Evolutionary conservation across 2,888 invertebrate genomes (phyloP).

Genomic region (Nymphalis urticae): DNA sequence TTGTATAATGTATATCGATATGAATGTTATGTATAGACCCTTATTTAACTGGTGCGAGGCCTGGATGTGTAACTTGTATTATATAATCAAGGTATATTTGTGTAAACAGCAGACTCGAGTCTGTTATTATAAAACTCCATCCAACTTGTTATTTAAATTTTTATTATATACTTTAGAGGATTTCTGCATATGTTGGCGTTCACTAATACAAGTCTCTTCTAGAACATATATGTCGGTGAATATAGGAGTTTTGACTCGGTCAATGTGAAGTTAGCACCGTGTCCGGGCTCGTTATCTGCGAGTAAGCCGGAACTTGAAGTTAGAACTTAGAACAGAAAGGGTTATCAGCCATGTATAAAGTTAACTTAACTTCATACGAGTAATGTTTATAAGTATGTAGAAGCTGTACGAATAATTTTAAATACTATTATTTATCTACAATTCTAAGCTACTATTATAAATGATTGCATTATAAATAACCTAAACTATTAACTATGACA

Average conservation of each 20-base stretch:
- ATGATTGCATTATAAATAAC: no score
- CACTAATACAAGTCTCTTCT: slow-evolving; percentile 17
- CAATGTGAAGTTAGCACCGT: slow-evolving; percentile 39
- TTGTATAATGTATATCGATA: no score
- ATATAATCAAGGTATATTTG: no score
- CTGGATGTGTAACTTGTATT: no score
- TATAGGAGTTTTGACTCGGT: slow-evolving; percentile 36
- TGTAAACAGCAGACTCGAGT: no score
- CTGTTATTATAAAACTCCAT: no score
- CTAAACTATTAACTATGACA: no score
- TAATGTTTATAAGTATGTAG: background rate
- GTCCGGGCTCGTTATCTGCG: slow-evolving; percentile 39
- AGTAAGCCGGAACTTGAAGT: slow-evolving; percentile 35
- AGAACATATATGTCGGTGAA: slow-evolving; percentile 23
- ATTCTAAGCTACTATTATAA: no score
- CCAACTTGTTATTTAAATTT: background rate
- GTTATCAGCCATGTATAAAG: slow-evolving; percentile 12
- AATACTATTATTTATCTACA: no score
- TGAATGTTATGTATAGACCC: no score
- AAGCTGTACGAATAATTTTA: no score
- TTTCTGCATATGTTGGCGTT: background rate
- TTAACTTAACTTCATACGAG: slow-evolving; percentile 2
- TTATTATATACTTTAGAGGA: background rate
- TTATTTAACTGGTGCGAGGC: no score
- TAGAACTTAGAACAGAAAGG: slow-evolving; percentile 27